phyloP scores from a whole-genome alignment of 2,113 vertebrate species.

The Tragelaphus imberbis region DNA sequence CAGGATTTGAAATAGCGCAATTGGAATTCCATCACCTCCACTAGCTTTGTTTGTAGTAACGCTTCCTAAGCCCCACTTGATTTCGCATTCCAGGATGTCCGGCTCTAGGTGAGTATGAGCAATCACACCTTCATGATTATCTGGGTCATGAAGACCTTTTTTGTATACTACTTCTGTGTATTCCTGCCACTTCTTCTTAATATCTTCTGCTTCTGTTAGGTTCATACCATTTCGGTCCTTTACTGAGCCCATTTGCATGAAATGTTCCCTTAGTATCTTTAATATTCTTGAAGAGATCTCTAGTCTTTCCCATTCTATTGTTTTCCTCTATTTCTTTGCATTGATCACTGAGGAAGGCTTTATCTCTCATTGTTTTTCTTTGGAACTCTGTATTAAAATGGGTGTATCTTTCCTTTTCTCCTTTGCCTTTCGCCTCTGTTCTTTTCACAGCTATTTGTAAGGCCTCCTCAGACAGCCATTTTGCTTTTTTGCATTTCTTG shows the following conservation, averaged over 20 bases:
- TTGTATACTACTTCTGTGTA: neutral
- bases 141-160: neutral
- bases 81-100: neutral
- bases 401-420: neutral
- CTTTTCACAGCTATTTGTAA: neutral
- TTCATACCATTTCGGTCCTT: neutral
- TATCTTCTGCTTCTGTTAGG: neutral
- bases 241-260: neutral
- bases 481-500: neutral
- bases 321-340: neutral
- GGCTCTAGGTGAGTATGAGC: neutral
- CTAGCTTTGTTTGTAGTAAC: neutral
- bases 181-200: neutral
- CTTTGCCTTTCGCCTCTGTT: neutral
- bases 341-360: neutral
- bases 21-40: neutral
- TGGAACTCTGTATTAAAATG: neutral
- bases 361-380: neutral
- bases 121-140: neutral
- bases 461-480: neutral
- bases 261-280: neutral
- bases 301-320: neutral
- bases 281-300: neutral
- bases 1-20: neutral
- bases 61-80: neutral